phyloP scores from a whole-genome alignment of 2,888 invertebrate genomes.

The Latheticus oryzae region DNA sequence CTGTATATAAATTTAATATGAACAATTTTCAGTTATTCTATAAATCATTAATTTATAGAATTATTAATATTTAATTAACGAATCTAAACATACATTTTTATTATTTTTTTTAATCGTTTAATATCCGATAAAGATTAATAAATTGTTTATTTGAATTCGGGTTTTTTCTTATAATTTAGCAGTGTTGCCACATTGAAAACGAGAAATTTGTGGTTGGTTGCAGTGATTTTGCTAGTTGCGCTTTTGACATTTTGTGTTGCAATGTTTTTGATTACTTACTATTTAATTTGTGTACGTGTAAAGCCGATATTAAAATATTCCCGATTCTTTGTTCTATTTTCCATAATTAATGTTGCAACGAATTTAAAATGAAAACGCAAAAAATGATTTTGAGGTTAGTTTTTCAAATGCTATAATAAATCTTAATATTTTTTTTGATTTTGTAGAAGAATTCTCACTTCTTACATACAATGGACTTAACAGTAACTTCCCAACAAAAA shows the following conservation, averaged over 20 bases:
- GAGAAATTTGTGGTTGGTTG: no score
- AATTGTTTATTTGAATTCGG: not conserved
- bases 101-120: no score
- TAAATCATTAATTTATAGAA: no score
- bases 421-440: conserved; percentile 2
- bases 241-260: conserved; percentile 34
- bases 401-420: not conserved
- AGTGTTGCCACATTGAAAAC: no score
- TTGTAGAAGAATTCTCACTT: conserved; percentile 10
- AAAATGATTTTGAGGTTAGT: conserved; percentile 39
- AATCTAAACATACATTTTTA: no score
- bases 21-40: no score
- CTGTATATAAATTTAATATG: no score
- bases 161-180: no score
- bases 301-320: conserved; percentile 12
- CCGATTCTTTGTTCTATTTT: conserved; percentile 5
- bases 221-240: conserved; percentile 7
- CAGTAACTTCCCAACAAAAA: not conserved
- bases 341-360: not conserved
- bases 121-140: no score
- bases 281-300: conserved; percentile 38
- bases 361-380: not conserved
- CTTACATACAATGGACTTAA: conserved; percentile 25
- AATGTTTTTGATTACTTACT: conserved; percentile 36
- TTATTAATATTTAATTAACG: no score